These are phyloP conservation scores for Danio rerio DNA, from an alignment of 2,113 vertebrate species.

Conservation along the genomic window DNA sequence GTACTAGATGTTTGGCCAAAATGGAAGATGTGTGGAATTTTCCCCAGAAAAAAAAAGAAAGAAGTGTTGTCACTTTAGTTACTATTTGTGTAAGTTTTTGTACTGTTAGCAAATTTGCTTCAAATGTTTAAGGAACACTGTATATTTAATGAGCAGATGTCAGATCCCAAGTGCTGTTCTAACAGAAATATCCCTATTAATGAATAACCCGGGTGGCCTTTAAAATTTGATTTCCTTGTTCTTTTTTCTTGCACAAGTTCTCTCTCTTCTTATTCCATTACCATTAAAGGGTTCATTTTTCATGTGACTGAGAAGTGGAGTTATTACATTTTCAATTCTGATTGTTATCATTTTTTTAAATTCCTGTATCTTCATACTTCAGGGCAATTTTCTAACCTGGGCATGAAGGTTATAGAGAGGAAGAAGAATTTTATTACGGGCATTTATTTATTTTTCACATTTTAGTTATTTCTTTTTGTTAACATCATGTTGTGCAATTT, in stretches of 20 bases:
- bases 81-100: neutral
- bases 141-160: slow-evolving; percentile 59
- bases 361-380: neutral
- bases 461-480: neutral
- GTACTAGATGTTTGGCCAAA: too few relatives aligned
- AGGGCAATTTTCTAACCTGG: neutral
- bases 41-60: too few relatives aligned
- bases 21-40: too few relatives aligned
- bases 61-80: neutral
- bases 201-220: slow-evolving; percentile 54
- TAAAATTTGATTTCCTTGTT: slow-evolving; percentile 62
- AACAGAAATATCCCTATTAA: slow-evolving; percentile 55
- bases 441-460: too few relatives aligned
- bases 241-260: slow-evolving; percentile 46
- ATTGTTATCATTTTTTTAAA: slow-evolving; percentile 47
- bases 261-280: slow-evolving; percentile 55
- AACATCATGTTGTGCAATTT: neutral
- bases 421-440: neutral
- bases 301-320: slow-evolving; percentile 60
- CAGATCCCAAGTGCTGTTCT: slow-evolving; percentile 63
- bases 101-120: neutral
- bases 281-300: slow-evolving; percentile 70
- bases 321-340: slow-evolving; percentile 48
- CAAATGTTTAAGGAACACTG: slow-evolving; percentile 42
- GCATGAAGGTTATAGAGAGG: neutral